phyloP scores from a whole-genome alignment of 2,888 invertebrate genomes.

The Polydrusus tereticollis region DNA sequence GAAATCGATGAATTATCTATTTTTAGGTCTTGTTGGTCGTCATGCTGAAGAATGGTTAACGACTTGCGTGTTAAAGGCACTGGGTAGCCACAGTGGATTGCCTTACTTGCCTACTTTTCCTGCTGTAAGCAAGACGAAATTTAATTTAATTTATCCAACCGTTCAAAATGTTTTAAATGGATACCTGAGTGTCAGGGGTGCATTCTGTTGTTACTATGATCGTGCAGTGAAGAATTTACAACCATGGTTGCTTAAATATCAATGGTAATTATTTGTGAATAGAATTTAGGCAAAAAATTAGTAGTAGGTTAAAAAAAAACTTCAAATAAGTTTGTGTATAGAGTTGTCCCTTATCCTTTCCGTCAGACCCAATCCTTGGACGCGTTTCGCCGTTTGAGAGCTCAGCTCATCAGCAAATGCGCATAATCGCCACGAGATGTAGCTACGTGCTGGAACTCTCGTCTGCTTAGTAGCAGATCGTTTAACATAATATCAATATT shows the following conservation, averaged over 20 bases:
- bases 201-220: slow-evolving; percentile 73
- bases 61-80: slow-evolving; percentile 78
- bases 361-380: too few species aligned
- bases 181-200: slow-evolving; percentile 86
- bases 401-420: too few species aligned
- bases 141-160: slow-evolving; percentile 78
- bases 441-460: too few species aligned
- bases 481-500: too few species aligned
- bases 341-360: too few species aligned
- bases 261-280: slow-evolving; percentile 80
- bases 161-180: slow-evolving; percentile 86
- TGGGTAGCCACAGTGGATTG: slow-evolving; percentile 72
- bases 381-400: too few species aligned
- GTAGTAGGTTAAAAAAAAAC: neutral
- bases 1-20: too few species aligned
- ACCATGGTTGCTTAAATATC: slow-evolving; percentile 80
- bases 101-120: slow-evolving; percentile 77
- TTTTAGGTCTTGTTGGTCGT: slow-evolving; percentile 71
- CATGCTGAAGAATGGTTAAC: slow-evolving; percentile 80
- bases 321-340: too few species aligned
- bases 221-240: slow-evolving; percentile 84
- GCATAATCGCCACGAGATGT: too few species aligned
- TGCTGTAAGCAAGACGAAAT: slow-evolving; percentile 70
- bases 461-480: too few species aligned
- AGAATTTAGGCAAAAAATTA: too few species aligned